Percentiles rank a stretch among this genome's conserved stretches.
Conservation (phyloP, 2,888 invertebrate genomes). For the Xanthorhoe spadicearia region DNA sequence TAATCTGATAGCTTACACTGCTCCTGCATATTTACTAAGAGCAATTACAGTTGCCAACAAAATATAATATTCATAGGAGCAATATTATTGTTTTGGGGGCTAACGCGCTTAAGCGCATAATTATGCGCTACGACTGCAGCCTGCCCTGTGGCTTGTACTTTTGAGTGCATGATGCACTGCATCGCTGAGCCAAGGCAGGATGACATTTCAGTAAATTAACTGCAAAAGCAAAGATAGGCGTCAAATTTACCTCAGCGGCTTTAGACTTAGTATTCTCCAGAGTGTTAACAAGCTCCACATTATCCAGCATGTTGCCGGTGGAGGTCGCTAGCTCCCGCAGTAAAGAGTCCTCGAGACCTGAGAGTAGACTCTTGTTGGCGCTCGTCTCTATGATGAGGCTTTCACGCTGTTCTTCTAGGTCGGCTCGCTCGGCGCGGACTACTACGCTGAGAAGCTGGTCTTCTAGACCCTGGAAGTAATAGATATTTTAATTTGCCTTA, state of each 20-base stretch:
- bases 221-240: too few relatives aligned
- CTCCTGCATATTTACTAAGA: neutral
- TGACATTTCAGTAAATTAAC: too few relatives aligned
- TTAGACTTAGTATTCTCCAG: slow-evolving; percentile 95
- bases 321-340: slow-evolving; percentile 93
- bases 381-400: slow-evolving; percentile 92
- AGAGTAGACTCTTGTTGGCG: slow-evolving; percentile 92
- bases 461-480: slow-evolving; percentile 88
- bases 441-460: slow-evolving; percentile 96
- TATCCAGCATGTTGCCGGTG: slow-evolving; percentile 96
- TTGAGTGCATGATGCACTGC: too few relatives aligned
- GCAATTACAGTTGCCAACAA: neutral
- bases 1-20: neutral
- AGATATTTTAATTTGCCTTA: neutral
- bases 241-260: slow-evolving; percentile 88
- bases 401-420: slow-evolving; percentile 95
- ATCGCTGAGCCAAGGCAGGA: too few relatives aligned
- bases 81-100: too few relatives aligned
- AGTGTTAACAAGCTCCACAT: slow-evolving; percentile 92
- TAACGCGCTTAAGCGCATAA: too few relatives aligned
- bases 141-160: too few relatives aligned
- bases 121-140: too few relatives aligned
- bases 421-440: slow-evolving; percentile 93
- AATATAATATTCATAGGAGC: neutral
- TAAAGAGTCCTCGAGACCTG: slow-evolving; percentile 93